Evolutionary conservation across 2,797 vertebrate species (phyloP).

Genomic region (Phrynocephalus vlangalii): DNA sequence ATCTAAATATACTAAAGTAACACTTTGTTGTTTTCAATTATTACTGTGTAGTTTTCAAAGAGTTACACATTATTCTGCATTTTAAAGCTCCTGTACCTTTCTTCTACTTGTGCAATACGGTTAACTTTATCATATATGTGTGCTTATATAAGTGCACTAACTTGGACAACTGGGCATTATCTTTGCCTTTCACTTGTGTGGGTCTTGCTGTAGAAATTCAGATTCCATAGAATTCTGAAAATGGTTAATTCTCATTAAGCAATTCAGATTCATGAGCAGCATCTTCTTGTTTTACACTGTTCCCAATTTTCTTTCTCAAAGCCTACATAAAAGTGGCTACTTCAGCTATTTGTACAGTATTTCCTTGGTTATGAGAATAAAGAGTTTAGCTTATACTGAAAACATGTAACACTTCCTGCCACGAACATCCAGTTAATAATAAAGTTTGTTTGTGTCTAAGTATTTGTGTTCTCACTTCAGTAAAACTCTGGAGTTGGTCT

Average conservation of each 20-base stretch:
- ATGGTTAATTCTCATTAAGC: not conserved
- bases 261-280: not conserved
- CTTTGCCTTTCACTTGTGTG: not conserved
- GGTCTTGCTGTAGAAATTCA: not conserved
- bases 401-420: not conserved
- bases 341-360: not conserved
- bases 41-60: slow-evolving; percentile 72
- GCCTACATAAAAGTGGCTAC: not conserved
- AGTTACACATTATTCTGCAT: slow-evolving; percentile 70
- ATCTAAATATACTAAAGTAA: slow-evolving; percentile 76
- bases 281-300: not conserved
- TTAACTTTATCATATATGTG: slow-evolving; percentile 27
- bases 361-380: not conserved
- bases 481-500: not conserved
- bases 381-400: not conserved
- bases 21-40: slow-evolving; percentile 81
- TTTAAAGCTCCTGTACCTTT: slow-evolving; percentile 65
- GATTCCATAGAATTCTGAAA: not conserved
- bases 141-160: not conserved
- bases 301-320: not conserved
- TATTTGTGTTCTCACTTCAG: not conserved
- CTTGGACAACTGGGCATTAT: slow-evolving; percentile 27
- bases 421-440: not conserved
- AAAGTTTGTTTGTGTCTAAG: not conserved
- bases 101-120: slow-evolving; percentile 66